Percentiles rank a stretch among this genome's conserved stretches.
These are phyloP conservation scores for Panthera tigris DNA, from an alignment of 2,113 vertebrate genomes.

Conservation along the genomic window DNA sequence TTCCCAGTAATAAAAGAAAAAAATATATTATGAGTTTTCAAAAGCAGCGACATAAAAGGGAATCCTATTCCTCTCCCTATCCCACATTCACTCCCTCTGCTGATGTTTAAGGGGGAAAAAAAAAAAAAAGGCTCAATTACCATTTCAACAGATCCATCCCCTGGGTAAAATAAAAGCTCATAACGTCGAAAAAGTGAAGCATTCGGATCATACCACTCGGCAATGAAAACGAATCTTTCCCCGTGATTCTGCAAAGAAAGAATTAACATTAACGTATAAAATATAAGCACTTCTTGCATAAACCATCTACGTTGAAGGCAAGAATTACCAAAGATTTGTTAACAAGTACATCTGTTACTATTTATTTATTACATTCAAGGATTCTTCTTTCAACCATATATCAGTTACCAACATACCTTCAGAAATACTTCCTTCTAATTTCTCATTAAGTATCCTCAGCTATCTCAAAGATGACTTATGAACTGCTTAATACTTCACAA, in stretches of 20 bases:
- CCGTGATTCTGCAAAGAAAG: conserved; percentile 85
- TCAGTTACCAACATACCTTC: neutral
- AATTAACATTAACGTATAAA: conserved; percentile 21
- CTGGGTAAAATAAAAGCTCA: conserved; percentile 94
- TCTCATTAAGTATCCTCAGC: neutral
- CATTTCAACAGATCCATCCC: conserved; percentile 95
- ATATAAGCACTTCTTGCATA: neutral
- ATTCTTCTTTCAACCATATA: neutral
- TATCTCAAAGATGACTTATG: neutral
- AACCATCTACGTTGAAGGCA: neutral
- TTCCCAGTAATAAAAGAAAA: neutral
- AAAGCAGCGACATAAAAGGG: neutral
- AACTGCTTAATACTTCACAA: neutral
- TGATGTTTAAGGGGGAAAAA: neutral
- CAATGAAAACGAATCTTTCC: conserved; percentile 93
- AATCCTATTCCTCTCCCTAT: neutral
- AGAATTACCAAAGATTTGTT: neutral
- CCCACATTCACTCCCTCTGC: neutral
- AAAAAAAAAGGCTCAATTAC: conserved; percentile 78
- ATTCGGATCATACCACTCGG: conserved; percentile 95
- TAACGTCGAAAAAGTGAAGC: conserved; percentile 93
- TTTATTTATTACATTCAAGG: neutral
- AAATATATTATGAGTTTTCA: neutral
- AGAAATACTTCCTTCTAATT: neutral
- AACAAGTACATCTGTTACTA: neutral